phyloP scores from a whole-genome alignment of 2,888 invertebrate genomes.

The Eristalis tenax region DNA sequence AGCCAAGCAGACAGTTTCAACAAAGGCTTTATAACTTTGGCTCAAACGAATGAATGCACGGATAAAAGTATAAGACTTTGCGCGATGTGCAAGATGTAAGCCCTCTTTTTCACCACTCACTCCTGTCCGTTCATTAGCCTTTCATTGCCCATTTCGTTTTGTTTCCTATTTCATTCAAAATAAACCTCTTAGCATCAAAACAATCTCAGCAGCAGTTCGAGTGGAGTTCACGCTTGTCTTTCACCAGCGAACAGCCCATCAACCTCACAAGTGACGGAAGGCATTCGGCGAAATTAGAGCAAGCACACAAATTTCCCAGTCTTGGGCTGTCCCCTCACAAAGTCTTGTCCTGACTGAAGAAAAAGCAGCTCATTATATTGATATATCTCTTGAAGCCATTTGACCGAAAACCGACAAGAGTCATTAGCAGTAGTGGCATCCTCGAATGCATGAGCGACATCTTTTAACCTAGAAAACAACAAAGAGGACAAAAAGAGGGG shows the following conservation, averaged over 20 bases:
- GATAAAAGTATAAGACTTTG: constrained; percentile 53
- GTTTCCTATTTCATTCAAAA: constrained; percentile 6
- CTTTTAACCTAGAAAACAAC: constrained; percentile 51
- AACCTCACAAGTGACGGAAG: constrained; percentile 38
- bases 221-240: background rate
- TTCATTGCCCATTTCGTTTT: constrained; percentile 6
- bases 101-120: background rate
- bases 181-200: constrained; percentile 51
- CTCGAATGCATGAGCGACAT: constrained; percentile 52
- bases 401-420: constrained; percentile 68
- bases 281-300: constrained; percentile 50
- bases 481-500: constrained; percentile 5
- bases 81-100: constrained; percentile 18
- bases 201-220: background rate
- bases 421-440: constrained; percentile 56
- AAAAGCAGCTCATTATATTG: constrained; percentile 66
- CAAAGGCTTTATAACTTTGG: constrained; percentile 42
- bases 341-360: constrained; percentile 16
- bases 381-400: constrained; percentile 68
- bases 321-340: background rate
- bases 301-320: constrained; percentile 38
- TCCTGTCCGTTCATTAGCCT: constrained; percentile 3
- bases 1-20: constrained; percentile 24
- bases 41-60: constrained; percentile 44
- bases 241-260: constrained; percentile 15